Percentiles rank a stretch among this genome's conserved stretches.
phyloP scores from a whole-genome alignment of 2,113 vertebrate species.

The pig (Sus scrofa) region DNA sequence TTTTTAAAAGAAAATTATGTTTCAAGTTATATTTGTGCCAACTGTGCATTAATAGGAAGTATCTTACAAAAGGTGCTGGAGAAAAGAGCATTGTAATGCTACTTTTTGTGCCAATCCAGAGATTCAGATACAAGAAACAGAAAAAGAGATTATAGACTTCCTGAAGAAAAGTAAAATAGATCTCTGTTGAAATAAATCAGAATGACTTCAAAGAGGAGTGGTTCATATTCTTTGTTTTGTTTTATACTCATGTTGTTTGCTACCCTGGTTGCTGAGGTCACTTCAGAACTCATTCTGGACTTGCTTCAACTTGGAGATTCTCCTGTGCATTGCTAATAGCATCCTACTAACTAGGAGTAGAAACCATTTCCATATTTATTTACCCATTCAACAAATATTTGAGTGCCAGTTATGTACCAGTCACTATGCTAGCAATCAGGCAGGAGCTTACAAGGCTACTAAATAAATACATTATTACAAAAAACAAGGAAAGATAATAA shows the following conservation, averaged over 20 bases:
- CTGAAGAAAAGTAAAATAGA: neutral
- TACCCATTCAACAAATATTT: neutral
- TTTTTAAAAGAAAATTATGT: neutral
- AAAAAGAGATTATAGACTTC: neutral
- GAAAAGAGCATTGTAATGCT: neutral
- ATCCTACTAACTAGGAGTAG: neutral
- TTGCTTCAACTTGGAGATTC: constrained; percentile 8
- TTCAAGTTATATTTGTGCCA: neutral
- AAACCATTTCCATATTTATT: neutral
- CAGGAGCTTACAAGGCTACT: neutral
- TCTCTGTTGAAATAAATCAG: neutral
- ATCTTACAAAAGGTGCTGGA: neutral
- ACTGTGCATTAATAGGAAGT: neutral
- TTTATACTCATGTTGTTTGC: constrained; percentile 18
- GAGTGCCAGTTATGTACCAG: neutral
- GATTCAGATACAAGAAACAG: neutral
- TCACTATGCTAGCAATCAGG: neutral
- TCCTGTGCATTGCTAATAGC: neutral
- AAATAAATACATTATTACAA: neutral
- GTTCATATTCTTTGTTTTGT: neutral
- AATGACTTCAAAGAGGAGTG: neutral
- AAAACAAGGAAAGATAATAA: neutral
- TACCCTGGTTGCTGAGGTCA: neutral
- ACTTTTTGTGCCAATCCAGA: neutral
- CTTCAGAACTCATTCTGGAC: neutral